A percentile compares a stretch with the other conserved stretches of the same genome.
Conservation (phyloP, 1,140 invertebrate genomes). For the Solenopsis invicta region DNA sequence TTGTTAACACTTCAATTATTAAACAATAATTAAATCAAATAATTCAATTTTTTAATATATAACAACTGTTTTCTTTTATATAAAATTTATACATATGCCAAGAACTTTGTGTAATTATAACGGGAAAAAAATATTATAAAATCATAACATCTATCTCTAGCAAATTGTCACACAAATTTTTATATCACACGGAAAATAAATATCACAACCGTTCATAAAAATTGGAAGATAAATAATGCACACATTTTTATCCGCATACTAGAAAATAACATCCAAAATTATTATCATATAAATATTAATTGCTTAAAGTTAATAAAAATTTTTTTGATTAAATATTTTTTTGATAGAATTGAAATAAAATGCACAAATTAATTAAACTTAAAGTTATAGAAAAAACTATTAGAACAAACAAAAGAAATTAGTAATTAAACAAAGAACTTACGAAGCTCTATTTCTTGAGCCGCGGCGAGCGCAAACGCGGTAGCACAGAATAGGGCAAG, state of each 20-base stretch:
- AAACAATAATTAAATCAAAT: no score
- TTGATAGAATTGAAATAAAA: not conserved
- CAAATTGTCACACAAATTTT: not conserved
- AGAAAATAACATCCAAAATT: not conserved
- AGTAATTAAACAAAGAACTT: constrained; percentile 75
- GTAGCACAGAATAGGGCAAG: constrained; percentile 71
- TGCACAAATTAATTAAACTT: not conserved
- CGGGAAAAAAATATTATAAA: not conserved
- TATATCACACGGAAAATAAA: not conserved
- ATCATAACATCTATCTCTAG: not conserved
- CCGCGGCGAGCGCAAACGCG: constrained; percentile 63
- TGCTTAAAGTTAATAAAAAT: not conserved
- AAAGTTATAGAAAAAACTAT: not conserved
- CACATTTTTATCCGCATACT: not conserved
- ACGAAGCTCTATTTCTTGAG: constrained; percentile 78
- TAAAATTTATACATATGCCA: no score
- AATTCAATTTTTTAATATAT: no score
- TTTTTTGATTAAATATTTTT: not conserved
- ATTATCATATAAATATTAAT: not conserved
- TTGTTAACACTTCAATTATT: no score
- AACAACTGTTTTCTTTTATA: no score
- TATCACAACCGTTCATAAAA: not conserved
- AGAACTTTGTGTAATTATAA: no score
- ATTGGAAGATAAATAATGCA: not conserved
- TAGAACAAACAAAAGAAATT: not conserved